Conservation (phyloP, 2,797 vertebrate genomes). For the Chromobotia macracanthus region DNA sequence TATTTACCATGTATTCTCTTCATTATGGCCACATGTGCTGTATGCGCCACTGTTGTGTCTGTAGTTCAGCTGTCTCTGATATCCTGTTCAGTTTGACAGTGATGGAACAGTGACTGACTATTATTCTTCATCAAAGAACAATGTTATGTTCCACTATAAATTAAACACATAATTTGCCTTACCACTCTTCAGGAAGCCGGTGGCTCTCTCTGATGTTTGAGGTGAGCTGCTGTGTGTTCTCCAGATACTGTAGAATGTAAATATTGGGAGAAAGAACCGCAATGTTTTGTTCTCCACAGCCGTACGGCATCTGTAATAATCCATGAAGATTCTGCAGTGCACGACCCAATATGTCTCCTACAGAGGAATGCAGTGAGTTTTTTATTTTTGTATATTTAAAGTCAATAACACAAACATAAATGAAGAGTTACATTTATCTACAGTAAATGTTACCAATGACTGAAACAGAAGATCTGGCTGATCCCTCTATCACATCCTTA, state of each 20-base stretch:
- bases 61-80: slow-evolving; percentile 82
- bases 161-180: too few relatives aligned
- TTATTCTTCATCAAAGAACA: too few relatives aligned
- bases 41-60: slow-evolving; percentile 71
- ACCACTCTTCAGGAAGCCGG: slow-evolving; percentile 73
- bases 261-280: too few relatives aligned
- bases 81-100: slow-evolving; percentile 69
- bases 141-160: too few relatives aligned
- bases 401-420: background rate
- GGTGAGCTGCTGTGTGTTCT: slow-evolving; percentile 75
- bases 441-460: slow-evolving; percentile 21
- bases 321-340: too few relatives aligned
- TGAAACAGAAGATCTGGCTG: slow-evolving; percentile 56
- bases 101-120: too few relatives aligned
- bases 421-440: too few relatives aligned
- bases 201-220: slow-evolving; percentile 66
- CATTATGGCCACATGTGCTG: slow-evolving; percentile 76
- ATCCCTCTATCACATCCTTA: slow-evolving; percentile 66
- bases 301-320: too few relatives aligned
- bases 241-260: too few relatives aligned
- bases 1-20: slow-evolving; percentile 81
- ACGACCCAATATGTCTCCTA: too few relatives aligned
- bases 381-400: background rate
- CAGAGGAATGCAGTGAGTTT: background rate
- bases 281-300: too few relatives aligned